phyloP scores from a whole-genome alignment of 2,113 vertebrate species.

The Taxidea taxus region DNA sequence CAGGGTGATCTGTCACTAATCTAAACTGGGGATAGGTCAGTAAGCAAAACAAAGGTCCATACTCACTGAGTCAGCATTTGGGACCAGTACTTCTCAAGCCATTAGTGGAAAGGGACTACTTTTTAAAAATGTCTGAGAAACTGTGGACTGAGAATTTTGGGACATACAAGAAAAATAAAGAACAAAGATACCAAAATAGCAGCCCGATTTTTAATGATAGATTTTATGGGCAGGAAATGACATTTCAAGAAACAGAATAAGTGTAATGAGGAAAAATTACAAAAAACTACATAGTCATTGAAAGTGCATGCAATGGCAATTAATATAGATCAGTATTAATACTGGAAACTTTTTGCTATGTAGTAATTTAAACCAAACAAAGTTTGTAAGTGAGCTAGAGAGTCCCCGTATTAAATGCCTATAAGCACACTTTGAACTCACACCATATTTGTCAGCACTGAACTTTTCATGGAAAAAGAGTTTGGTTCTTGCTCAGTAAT shows the following conservation, averaged over 20 bases:
- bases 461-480: neutral
- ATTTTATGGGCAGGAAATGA: neutral
- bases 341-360: neutral
- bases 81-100: neutral
- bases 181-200: neutral
- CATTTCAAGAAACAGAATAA: neutral
- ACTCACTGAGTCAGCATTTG: rapidly evolving
- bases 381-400: neutral
- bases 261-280: neutral
- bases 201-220: neutral
- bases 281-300: neutral
- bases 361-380: neutral
- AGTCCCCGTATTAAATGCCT: neutral
- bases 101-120: neutral
- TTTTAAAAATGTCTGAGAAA: neutral
- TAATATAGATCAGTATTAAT: neutral
- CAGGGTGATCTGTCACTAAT: neutral
- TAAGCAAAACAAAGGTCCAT: neutral
- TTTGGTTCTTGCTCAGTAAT: neutral
- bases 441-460: neutral
- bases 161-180: neutral
- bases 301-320: neutral
- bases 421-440: neutral
- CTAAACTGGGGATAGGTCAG: neutral
- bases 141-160: neutral